Percentiles rank a stretch among this genome's conserved stretches.
Evolutionary conservation across 2,113 vertebrate genomes (phyloP).

Genomic region (Toxotes chatareus): DNA sequence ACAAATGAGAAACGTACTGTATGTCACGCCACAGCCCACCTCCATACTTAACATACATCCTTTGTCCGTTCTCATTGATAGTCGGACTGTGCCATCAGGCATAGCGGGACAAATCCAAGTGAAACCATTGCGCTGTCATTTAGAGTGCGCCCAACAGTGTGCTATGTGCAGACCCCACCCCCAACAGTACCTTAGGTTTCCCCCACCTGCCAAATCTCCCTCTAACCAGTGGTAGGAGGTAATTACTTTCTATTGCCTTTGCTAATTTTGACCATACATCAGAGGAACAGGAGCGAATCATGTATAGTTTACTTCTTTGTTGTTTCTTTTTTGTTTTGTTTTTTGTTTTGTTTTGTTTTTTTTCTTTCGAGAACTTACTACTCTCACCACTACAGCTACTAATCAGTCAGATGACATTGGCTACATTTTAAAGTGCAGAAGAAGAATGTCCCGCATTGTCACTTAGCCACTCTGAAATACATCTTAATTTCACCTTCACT

Average conservation of each 20-base stretch:
- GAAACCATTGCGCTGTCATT: too few species aligned
- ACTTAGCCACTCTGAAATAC: neutral
- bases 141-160: too few species aligned
- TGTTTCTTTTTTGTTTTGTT: too few species aligned
- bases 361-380: neutral
- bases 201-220: too few species aligned
- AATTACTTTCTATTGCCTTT: neutral
- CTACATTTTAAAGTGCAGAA: constrained; percentile 14
- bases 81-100: too few species aligned
- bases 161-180: too few species aligned
- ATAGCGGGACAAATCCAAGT: too few species aligned
- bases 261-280: neutral
- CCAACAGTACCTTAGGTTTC: too few species aligned
- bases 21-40: too few species aligned
- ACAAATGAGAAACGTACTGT: too few species aligned
- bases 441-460: constrained; percentile 3
- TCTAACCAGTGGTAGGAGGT: neutral
- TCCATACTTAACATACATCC: too few species aligned
- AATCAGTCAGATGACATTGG: neutral
- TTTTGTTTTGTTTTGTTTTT: neutral
- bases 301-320: neutral
- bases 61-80: too few species aligned
- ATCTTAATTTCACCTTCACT: constrained; percentile 15
- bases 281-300: neutral
- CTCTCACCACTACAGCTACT: neutral